Evolutionary conservation across 1,140 invertebrate genomes (phyloP).

Genomic region (Drosophila ohnishii): DNA sequence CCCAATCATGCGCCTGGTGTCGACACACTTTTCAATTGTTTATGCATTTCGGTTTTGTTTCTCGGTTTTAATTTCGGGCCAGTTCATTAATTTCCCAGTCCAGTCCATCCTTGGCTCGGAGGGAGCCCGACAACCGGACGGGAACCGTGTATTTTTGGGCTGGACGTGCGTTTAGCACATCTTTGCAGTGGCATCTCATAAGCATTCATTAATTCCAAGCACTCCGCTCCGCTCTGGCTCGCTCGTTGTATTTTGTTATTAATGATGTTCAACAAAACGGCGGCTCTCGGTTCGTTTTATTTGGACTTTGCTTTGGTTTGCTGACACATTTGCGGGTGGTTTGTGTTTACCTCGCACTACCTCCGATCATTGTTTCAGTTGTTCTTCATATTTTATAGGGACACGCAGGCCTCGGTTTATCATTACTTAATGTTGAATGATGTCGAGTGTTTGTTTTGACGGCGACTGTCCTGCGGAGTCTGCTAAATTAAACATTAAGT

Average conservation of each 20-base stretch:
- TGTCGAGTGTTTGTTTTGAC: constrained; percentile 81
- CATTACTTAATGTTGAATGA: constrained; percentile 79
- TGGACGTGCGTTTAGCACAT: constrained; percentile 78
- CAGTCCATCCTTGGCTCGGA: constrained; percentile 10
- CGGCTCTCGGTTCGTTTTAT: constrained; percentile 49
- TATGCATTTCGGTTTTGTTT: constrained; percentile 64
- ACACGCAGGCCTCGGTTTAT: constrained; percentile 52
- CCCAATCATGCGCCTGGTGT: constrained; percentile 29
- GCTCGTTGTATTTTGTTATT: constrained; percentile 80
- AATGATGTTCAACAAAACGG: constrained; percentile 83
- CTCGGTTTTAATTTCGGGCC: constrained; percentile 46
- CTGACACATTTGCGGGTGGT: constrained; percentile 71
- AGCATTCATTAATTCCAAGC: constrained; percentile 77
- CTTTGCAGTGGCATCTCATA: constrained; percentile 45
- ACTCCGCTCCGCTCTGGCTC: constrained; percentile 62
- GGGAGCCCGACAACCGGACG: constrained; percentile 1
- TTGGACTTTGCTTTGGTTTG: constrained; percentile 47
- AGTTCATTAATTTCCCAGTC: constrained; percentile 72
- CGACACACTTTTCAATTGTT: constrained; percentile 76
- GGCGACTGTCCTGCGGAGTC: constrained; percentile 58
- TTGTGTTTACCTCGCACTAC: constrained; percentile 54
- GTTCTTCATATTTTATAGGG: constrained; percentile 49
- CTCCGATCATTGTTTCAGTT: constrained; percentile 39
- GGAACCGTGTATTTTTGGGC: constrained; percentile 39
- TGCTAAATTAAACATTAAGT: constrained; percentile 63